Conservation (phyloP, 2,888 invertebrate species). For the Muschampia plurimacula region DNA sequence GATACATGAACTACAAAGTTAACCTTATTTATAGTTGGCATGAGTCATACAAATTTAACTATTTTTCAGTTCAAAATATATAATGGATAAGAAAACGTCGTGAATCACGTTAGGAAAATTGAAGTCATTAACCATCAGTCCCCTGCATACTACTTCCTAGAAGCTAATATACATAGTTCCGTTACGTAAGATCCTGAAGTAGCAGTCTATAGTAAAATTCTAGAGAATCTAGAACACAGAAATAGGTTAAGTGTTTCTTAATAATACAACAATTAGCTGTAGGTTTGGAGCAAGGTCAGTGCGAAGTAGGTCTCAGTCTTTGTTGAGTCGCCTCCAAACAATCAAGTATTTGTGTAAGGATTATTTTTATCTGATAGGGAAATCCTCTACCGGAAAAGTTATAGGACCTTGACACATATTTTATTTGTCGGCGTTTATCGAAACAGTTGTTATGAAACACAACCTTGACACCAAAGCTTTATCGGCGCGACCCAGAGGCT, state of each 20-base stretch:
- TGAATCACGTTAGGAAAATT: constrained; percentile 45
- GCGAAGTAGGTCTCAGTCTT: constrained; percentile 58
- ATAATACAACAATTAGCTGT: constrained; percentile 78
- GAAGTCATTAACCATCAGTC: constrained; percentile 42
- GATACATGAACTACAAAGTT: neutral
- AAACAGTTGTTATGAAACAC: constrained; percentile 68
- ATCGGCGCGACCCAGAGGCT: constrained; percentile 80
- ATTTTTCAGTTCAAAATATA: constrained; percentile 25
- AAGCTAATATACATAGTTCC: constrained; percentile 47
- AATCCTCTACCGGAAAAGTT: constrained; percentile 62
- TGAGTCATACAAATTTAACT: constrained; percentile 44
- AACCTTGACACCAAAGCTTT: constrained; percentile 82
- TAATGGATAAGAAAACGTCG: constrained; percentile 40
- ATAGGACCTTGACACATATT: constrained; percentile 75
- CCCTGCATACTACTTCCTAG: constrained; percentile 53
- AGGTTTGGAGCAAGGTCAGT: constrained; percentile 64
- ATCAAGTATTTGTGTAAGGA: constrained; percentile 46
- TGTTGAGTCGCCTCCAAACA: constrained; percentile 50
- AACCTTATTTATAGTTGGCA: constrained; percentile 32
- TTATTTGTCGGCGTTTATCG: constrained; percentile 56
- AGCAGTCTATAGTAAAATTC: constrained; percentile 51
- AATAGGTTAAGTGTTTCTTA: constrained; percentile 83
- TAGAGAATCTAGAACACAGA: constrained; percentile 69
- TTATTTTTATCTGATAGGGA: constrained; percentile 53
- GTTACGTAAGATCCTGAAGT: constrained; percentile 60